Base-by-base conservation (phyloP, 1,140 invertebrate genomes). In the Danaus plexippus region DNA sequence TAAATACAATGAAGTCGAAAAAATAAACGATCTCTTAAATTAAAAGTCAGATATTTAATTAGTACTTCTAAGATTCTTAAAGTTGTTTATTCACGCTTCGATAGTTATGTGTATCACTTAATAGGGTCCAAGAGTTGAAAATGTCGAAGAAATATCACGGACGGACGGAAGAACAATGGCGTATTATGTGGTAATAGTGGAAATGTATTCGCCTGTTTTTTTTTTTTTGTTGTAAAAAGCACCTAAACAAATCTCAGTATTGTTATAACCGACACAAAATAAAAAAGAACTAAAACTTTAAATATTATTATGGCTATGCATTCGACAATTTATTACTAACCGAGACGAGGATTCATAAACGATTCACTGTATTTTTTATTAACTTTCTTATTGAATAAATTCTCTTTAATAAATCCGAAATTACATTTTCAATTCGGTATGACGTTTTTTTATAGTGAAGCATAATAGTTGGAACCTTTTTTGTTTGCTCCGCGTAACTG, bases 151-250 rank as follows among this genome's bases (percentile, higher is more conserved):
- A 82, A 82, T 80, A 82, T 77, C 79, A 82, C 22, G 5, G 22
- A 67, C 69, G 64, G 70, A 77, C 69, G 69, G 67, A 71, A 78
- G 80, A 86, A 86, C 80, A 86, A 86, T 86, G 75, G 83, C 69
- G 80, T 80, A 84, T 86, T 86, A 86, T 86, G 83, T 86, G 83
- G 76, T 86, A 86, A 86, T 86, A 84, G 75, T 84, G 77, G 75
- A 84, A 84, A 86, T 84, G 82, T 84, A 86, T 86, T 81, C 80
- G 72, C 81, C 80, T 82, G 71, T 68, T 78, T 76, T 15, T 15
- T 15, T 15, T 15, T 32, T 78, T 76, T 75, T 74, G 73, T 73
- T 72, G 74, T 82, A 86, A 83, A 82, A 86, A 84, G 74, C 76
- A 83, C 75, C 78, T 83, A 84, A 86, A 84, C 80, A 84, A 83